Base-by-base conservation (phyloP, 2,113 vertebrate species). In the Psittacus erithacus region DNA sequence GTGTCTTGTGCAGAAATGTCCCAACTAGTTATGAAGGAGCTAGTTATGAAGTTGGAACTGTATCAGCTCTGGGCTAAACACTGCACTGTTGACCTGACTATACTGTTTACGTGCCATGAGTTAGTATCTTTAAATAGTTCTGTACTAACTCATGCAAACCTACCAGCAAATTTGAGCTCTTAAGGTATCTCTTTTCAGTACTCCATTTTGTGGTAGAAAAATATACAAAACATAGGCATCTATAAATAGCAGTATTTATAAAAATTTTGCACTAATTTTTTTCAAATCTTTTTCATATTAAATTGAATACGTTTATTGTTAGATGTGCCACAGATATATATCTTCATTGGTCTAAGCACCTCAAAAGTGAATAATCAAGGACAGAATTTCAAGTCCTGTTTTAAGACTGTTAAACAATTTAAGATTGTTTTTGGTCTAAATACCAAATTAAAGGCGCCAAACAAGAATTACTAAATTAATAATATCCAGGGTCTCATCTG, bases 1-100 rank as follows among this genome's bases (percentile, higher is more conserved):
- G 28, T 55, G n/a, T 33, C 39, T 62, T 84, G 38, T 71, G 74
- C 38, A 89, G 69, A 92, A 91, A 46, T 49, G n/a, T 89, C 90
- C 84, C 60, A 84, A 43, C 7, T 70, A 41, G 59, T 91, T 94
- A 86, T 6, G 17, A 68, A 84, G 28, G 28, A 81, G 10, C 25
- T 78, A 59, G 46, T 78, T 95, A 81, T 74, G 41, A 86, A 84
- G 59, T 22, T 2, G 7, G 74, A 92, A 70, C 43, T 87, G n/a
- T 55, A 71, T 75, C 46, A 75, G 81, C 84, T 95, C 74, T 75
- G 41, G 74, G 74, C 81, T 94, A 95, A 86, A 67, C n/a, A 63
- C 2, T 22, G 55, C 28, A 50, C 25, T 53, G 28, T 64, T 81
- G 64, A 79, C 63, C 77, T 69, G 71, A 78, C 53, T 73, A 31